phyloP scores from a whole-genome alignment of 2,888 invertebrate genomes.

The Drosophila kuntzei region DNA sequence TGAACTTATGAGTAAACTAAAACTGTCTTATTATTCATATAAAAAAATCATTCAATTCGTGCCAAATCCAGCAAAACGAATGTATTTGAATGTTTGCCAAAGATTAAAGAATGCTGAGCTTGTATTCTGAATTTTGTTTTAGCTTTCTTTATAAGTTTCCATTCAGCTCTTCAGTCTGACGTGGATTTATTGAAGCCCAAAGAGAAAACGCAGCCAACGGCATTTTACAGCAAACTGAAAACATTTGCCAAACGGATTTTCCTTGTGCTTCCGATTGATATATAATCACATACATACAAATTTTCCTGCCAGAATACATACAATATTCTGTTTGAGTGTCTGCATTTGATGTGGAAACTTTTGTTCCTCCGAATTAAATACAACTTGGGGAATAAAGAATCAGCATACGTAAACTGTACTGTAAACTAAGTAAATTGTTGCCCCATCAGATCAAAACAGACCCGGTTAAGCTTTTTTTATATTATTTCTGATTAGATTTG shows the following conservation, averaged over 20 bases:
- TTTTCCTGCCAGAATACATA: conserved; percentile 5
- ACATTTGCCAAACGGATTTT: conserved; percentile 23
- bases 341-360: neutral
- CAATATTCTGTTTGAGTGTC: neutral
- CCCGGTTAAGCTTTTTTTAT: neutral
- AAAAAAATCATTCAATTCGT: neutral
- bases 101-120: neutral
- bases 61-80: neutral
- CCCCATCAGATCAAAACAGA: neutral
- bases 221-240: conserved; percentile 11
- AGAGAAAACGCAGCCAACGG: neutral
- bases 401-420: neutral
- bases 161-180: neutral
- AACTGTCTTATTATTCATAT: neutral
- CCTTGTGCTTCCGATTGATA: conserved; percentile 21
- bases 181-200: neutral
- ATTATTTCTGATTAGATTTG: neutral
- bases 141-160: neutral
- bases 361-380: neutral
- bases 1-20: neutral
- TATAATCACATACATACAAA: conserved; percentile 14
- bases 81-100: conserved; percentile 10
- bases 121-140: neutral
- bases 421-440: neutral
- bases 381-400: neutral